Base-by-base conservation (phyloP, 1,140 invertebrate species). In the Steinernema feltiae region DNA sequence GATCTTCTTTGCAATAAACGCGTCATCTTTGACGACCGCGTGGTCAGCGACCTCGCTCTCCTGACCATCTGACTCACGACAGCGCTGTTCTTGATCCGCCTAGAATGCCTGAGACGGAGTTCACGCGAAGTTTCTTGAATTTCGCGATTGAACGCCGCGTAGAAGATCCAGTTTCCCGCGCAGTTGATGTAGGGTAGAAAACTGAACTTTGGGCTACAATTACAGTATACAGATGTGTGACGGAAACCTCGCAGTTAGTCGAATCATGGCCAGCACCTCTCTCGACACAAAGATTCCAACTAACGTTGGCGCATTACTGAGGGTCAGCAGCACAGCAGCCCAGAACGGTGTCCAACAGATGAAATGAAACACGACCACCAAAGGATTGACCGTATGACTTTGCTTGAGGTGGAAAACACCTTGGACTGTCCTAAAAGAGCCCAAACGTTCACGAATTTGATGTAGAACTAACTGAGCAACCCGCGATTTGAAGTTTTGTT, bases 111-210 rank as follows among this genome's bases (percentile, higher is more conserved):
- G 7, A 7, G 35, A 41, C 35, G 35, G 7, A 41, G 7, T 41
- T 41, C 35, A 7, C 7, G 18, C 7, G 35, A 41, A 7, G 35
- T 41, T 41, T 18, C 7, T 41, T 41, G 73, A 27, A 74, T 32
- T 74, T 74, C 48, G 1, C 74, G 74, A 53, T 76, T 76, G 31
- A 76, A 46, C 21, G 72, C 70, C 18, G 81, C 77, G 48, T 82
- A 82, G 72, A 82, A 82, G 15, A 83, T 80, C 81, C 81, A 82
- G 74, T 82, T 82, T 1, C 81, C 81, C 0, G 79, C 77, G 63
- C 69, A 73, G 69, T 82, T 82, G n/a, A 82, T 27, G 63, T 82
- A 82, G 12, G 81, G 81, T 30, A 82, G 69, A 69, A 83, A 83
- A 32, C 32, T 72, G 31, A 72, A 69, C 15, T 24, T 69, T 46